Percentiles rank a stretch among this genome's conserved stretches.
Conservation (phyloP, 2,888 invertebrate genomes). For the Camptogramma bilineatum region DNA sequence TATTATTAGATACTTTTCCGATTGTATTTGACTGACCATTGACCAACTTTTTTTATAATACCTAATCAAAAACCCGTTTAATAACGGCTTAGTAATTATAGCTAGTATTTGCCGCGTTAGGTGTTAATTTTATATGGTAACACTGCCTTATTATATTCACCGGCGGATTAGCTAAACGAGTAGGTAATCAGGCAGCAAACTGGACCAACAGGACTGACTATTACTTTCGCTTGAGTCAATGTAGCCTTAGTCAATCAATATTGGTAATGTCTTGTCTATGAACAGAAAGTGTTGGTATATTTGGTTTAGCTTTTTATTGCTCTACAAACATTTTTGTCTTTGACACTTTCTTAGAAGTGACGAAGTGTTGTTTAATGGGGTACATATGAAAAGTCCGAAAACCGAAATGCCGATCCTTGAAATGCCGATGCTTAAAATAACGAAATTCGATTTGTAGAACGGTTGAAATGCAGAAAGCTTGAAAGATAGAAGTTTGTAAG, state of each 20-base stretch:
- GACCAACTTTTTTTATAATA: no score
- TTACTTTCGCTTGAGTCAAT: slow-evolving; percentile 48
- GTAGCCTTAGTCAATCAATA: slow-evolving; percentile 22
- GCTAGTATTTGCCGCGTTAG: background rate
- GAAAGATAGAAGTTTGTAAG: no score
- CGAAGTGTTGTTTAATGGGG: background rate
- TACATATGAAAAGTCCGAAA: no score
- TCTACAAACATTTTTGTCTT: background rate
- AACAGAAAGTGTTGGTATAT: slow-evolving; percentile 4
- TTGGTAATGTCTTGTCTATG: slow-evolving; percentile 1
- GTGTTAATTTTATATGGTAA: background rate
- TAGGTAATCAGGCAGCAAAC: slow-evolving; percentile 45
- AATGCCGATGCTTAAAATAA: no score
- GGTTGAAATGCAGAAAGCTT: no score
- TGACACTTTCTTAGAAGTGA: background rate
- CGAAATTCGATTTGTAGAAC: no score
- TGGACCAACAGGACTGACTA: slow-evolving; percentile 45
- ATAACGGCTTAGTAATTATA: background rate
- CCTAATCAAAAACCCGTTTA: no score
- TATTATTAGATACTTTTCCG: no score
- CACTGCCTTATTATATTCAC: slow-evolving; percentile 5
- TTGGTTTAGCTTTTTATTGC: no score
- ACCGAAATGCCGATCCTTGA: no score
- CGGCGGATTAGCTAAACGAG: slow-evolving; percentile 37
- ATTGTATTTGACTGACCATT: no score